Evolutionary conservation across 2,797 vertebrate species (phyloP).

Genomic region (Cyclura pinguis): DNA sequence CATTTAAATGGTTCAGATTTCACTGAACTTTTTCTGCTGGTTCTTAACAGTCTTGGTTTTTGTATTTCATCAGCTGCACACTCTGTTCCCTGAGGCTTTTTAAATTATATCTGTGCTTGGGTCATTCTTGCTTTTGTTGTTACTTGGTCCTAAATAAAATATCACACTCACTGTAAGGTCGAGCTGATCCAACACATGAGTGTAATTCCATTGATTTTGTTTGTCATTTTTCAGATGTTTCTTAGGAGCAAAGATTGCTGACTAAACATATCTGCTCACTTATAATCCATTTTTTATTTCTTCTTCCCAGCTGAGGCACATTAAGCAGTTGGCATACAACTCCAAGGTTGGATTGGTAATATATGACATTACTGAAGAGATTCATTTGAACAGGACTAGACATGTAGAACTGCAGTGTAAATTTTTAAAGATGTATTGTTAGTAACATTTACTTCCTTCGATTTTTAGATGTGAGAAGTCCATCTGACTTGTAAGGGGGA

Average conservation of each 20-base stretch:
- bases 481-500: neutral
- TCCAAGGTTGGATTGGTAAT: slow-evolving; percentile 31
- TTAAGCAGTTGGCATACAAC: slow-evolving; percentile 20
- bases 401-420: neutral
- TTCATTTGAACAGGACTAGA: neutral
- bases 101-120: neutral
- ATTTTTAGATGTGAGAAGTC: neutral
- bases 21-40: slow-evolving; percentile 14
- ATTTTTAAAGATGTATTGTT: neutral
- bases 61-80: neutral
- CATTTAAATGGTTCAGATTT: neutral
- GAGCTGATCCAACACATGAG: slow-evolving; percentile 13
- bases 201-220: slow-evolving; percentile 36
- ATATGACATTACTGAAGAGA: neutral
- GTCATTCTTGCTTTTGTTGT: too few relatives aligned
- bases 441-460: neutral
- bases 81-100: neutral
- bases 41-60: neutral
- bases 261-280: slow-evolving; percentile 43
- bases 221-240: slow-evolving; percentile 36
- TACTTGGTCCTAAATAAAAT: slow-evolving; percentile 12
- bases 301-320: slow-evolving; percentile 55
- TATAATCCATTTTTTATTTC: slow-evolving; percentile 49
- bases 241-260: slow-evolving; percentile 37
- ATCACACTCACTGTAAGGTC: neutral